Base-by-base conservation (phyloP, 2,888 invertebrate genomes). In the Pandemis heparana region DNA sequence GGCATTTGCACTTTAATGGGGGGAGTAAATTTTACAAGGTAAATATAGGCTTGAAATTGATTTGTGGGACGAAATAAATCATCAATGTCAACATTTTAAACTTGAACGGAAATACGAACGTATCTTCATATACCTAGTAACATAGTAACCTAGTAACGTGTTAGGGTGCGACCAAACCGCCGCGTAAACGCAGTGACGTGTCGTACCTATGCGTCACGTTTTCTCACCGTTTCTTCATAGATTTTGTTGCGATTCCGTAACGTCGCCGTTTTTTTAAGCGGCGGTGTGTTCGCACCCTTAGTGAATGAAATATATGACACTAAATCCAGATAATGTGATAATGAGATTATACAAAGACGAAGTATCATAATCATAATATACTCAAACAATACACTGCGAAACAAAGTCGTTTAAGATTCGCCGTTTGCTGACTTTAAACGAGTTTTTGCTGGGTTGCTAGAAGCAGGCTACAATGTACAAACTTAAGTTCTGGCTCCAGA, bases 1-100 rank as follows among this genome's bases (percentile, higher is more conserved):
- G 84, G 85, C 82, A 89, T 90, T 91, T 89, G 80, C 88, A 88
- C 85, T 86, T 86, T 86, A 84, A 87, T 88, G 79, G 82, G 76
- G 79, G 81, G 80, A 83, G 78, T 78, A 79, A 77, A 76, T 65
- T 77, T 80, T 81, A 78, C 81, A 77, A 75, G 77, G 78, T 80
- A 78, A 80, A 74, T 69, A 72, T 63, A 61, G 60, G 51, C 39
- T 53, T 48, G 41, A 61, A 51, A 69, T 73, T 63, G 59, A 72
- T 56, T 63, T 41, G 23, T 18, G 12, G 56, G 4, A 23, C 6
- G 56, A 23, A 56, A 56, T 23, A 32, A 56, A 56, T 56, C 56
- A 23, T 23, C 56, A 10, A 23, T 10, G 8, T 2, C 16, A 23
- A 56, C 5, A 56, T 12, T 56, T 56, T 12, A 23, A 56, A 23